Conservation (phyloP, 2,888 invertebrate species). For the Lydus trimaculatus region DNA sequence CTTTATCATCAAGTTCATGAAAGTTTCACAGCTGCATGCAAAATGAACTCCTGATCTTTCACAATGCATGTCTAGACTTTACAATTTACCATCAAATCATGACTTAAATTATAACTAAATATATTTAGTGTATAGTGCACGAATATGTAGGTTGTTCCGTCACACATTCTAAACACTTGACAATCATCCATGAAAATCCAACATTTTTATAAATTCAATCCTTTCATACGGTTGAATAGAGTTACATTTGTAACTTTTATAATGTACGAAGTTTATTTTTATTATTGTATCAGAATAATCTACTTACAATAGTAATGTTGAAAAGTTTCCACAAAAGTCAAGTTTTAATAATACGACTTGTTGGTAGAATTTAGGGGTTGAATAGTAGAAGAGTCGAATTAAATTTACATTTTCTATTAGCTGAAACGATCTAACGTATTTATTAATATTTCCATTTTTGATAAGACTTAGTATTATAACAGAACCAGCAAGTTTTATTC, state of each 20-base stretch:
- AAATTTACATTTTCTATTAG: neutral
- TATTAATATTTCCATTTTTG: too few species aligned
- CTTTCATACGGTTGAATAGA: neutral
- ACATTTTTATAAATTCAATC: neutral
- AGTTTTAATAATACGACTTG: neutral
- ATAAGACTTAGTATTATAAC: too few species aligned
- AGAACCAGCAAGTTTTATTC: too few species aligned
- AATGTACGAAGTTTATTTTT: neutral
- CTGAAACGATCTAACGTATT: too few species aligned
- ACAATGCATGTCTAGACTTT: constrained; percentile 26
- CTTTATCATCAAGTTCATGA: constrained; percentile 20
- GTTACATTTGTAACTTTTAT: neutral
- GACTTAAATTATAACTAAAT: constrained; percentile 17
- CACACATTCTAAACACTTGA: neutral
- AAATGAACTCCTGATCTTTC: constrained; percentile 24
- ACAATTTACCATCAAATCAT: constrained; percentile 18
- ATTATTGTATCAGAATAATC: neutral
- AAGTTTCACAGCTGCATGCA: constrained; percentile 21
- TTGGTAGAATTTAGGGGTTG: neutral
- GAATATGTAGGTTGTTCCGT: neutral
- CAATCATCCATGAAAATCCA: neutral
- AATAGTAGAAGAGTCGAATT: neutral
- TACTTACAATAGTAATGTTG: neutral
- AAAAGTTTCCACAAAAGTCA: neutral
- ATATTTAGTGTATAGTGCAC: neutral